Evolutionary conservation across 2,113 vertebrate genomes (phyloP).

Genomic region (Anhinga anhinga): DNA sequence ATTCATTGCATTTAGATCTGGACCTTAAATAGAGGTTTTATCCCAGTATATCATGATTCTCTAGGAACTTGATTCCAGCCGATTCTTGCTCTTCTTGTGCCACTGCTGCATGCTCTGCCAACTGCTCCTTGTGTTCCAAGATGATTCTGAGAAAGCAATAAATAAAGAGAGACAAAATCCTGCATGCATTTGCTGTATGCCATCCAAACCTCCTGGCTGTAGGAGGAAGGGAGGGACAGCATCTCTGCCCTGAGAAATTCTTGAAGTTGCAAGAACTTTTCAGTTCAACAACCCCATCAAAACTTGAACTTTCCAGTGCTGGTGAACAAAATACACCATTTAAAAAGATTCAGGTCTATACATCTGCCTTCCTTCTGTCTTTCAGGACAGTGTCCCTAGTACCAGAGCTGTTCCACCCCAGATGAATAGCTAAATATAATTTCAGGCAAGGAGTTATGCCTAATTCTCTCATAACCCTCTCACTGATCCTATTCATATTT

Average conservation of each 20-base stretch:
- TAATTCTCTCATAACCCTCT: neutral
- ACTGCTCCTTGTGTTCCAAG: neutral
- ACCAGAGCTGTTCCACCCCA: neutral
- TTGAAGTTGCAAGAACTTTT: neutral
- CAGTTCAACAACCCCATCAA: neutral
- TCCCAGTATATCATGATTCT: neutral
- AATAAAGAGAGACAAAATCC: neutral
- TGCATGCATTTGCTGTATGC: neutral
- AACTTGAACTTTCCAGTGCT: neutral
- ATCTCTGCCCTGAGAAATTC: neutral
- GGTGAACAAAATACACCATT: neutral
- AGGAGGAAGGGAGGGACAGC: neutral
- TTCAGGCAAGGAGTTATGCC: neutral
- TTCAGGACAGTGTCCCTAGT: neutral
- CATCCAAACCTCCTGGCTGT: neutral
- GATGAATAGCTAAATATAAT: neutral
- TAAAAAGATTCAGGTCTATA: neutral
- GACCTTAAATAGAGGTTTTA: neutral
- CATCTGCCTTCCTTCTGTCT: neutral
- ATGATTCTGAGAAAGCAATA: neutral
- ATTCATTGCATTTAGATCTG: neutral
- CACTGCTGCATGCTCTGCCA: neutral
- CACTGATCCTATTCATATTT: neutral
- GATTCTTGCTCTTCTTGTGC: neutral
- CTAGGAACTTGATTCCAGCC: neutral